Evolutionary conservation across 2,113 vertebrate species (phyloP), one percentile per base, ranked within the genome.

Genomic region (Pleuronectes platessa): DNA sequence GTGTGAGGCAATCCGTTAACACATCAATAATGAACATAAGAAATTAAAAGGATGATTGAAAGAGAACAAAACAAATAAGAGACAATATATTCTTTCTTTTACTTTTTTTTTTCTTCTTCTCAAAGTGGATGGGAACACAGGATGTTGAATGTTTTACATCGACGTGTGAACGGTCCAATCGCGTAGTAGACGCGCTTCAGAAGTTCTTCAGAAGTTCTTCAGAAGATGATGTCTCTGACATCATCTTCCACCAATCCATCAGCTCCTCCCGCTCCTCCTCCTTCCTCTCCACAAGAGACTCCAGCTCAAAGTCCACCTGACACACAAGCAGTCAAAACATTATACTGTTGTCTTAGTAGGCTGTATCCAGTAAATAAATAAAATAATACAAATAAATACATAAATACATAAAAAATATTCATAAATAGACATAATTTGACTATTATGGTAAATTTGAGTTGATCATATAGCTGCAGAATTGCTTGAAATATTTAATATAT

Each of bases 181-280:
- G 3, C 51, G 68, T 61, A 65, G 3, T 63, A 59, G 81, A 85
- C 68, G 72, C 37, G 26, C 21, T 69, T 96, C 93, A 99, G 96
- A 99, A 99, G 94, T 99, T 99, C 21, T 69, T 96, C 93, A 99
- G 96, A 99, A 99, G 94, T 99, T 99, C n/a, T n/a, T n/a, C n/a
- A n/a, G n/a, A n/a, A n/a, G n/a, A n/a, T n/a, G n/a, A n/a, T 64
- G 97, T 99, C 95, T 99, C 96, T 85, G 97, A 99, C 98, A 99
- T 99, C 98, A 99, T 99, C 94, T 98, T 99, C 98, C 98, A 99
- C 98, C 98, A 99, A 78, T 99, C 97, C 97, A 99, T 97, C 83
- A 99, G 90, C 81, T 99, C 97, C 92, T 98, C 97, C 78, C 97
- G 97, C 89, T 99, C 98, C 23, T 99, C 98, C 89, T 99, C 97